A percentile compares a stretch with the other conserved stretches of the same genome.
phyloP scores from a whole-genome alignment of 2,113 vertebrate species.

The Epinephelus cyanopodus region DNA sequence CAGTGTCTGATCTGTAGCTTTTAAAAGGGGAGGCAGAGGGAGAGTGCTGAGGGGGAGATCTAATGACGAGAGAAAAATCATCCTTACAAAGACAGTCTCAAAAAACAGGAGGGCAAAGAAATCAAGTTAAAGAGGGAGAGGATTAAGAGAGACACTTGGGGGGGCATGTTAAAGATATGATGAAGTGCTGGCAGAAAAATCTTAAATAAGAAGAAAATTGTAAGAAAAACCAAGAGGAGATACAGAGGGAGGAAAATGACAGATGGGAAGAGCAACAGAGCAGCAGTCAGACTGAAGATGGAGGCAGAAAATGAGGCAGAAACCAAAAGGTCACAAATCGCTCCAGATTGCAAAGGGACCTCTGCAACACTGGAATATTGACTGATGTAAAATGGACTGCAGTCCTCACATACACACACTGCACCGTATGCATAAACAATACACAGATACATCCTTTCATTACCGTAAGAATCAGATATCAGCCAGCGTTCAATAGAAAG shows the following conservation, averaged over 20 bases:
- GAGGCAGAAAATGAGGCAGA: slow-evolving; percentile 48
- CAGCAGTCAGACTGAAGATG: slow-evolving; percentile 18
- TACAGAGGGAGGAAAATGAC: slow-evolving; percentile 1
- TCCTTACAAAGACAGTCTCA: slow-evolving; percentile 2
- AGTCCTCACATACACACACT: slow-evolving; percentile 1
- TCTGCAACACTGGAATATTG: slow-evolving; percentile 49
- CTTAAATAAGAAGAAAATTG: neutral
- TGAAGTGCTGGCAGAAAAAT: neutral
- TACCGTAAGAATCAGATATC: slow-evolving; percentile 36
- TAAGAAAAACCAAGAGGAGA: neutral
- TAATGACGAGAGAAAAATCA: slow-evolving; percentile 12
- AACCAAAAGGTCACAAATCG: slow-evolving; percentile 64
- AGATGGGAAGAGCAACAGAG: slow-evolving; percentile 37
- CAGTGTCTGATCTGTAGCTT: neutral
- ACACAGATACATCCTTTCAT: slow-evolving; percentile 7
- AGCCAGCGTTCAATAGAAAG: slow-evolving; percentile 23
- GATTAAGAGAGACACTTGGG: neutral
- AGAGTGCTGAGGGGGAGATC: neutral
- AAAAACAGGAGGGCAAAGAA: neutral
- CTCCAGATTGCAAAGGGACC: slow-evolving; percentile 37
- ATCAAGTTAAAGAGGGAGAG: neutral
- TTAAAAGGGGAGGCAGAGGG: neutral
- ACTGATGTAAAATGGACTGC: slow-evolving; percentile 41
- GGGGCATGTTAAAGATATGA: slow-evolving; percentile 5
- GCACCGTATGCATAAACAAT: slow-evolving; percentile 19